A percentile compares a stretch with the other conserved stretches of the same genome.
phyloP scores from a whole-genome alignment of 2,797 vertebrate species.

The Phrynocephalus vlangalii region DNA sequence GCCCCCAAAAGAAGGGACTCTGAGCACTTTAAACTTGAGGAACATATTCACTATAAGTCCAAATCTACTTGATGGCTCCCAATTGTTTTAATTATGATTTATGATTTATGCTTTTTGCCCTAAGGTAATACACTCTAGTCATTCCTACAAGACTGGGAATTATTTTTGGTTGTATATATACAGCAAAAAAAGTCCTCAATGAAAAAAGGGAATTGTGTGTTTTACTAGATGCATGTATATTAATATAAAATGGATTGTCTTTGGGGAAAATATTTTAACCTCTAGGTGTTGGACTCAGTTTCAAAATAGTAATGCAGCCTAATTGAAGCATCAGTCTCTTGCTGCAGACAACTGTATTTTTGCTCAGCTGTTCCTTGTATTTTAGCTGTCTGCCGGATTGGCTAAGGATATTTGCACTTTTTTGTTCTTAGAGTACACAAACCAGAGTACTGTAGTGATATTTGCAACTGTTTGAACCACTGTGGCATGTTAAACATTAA shows the following conservation, averaged over 20 bases:
- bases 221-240: conserved; percentile 54
- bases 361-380: conserved; percentile 59
- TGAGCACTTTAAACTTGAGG: too few species aligned
- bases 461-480: conserved; percentile 52
- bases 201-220: conserved; percentile 17
- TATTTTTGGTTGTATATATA: conserved; percentile 13
- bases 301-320: conserved; percentile 67
- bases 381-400: conserved; percentile 53
- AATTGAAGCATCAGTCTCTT: conserved; percentile 51
- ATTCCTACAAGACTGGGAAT: conserved; percentile 27
- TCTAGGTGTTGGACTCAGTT: conserved; percentile 54
- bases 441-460: conserved; percentile 59
- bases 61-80: too few species aligned
- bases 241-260: conserved; percentile 52
- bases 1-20: too few species aligned
- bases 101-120: conserved; percentile 45
- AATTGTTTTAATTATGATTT: conserved; percentile 29
- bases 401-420: conserved; percentile 36
- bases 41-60: too few species aligned
- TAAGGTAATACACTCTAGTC: conserved; percentile 24
- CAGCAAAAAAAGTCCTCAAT: conserved; percentile 28
- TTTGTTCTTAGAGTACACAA: conserved; percentile 54
- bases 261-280: conserved; percentile 47
- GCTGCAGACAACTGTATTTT: conserved; percentile 41
- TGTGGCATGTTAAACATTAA: conserved; percentile 66